These are phyloP conservation scores for Pachyramphus minor DNA, from an alignment of 2,113 vertebrate genomes.

Conservation along the genomic window DNA sequence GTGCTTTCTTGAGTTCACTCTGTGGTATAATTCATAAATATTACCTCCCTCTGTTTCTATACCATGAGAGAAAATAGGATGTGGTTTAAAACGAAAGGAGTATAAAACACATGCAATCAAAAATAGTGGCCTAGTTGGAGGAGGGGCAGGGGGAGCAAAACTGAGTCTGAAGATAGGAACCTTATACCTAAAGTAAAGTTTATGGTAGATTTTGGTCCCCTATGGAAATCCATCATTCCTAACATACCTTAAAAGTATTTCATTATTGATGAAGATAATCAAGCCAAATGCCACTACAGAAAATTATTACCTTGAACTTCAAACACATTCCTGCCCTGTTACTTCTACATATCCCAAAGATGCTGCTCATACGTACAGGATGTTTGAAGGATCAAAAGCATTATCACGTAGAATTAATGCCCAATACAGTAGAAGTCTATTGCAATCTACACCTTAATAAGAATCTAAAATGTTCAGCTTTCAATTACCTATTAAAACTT, in stretches of 20 bases:
- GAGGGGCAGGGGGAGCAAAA: neutral
- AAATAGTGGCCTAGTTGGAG: neutral
- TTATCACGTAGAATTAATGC: neutral
- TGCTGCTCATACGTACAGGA: neutral
- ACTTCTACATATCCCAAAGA: neutral
- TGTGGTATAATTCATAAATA: neutral
- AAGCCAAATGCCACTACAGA: neutral
- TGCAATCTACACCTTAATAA: neutral
- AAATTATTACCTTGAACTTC: neutral
- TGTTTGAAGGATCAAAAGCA: neutral
- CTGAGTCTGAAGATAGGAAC: neutral
- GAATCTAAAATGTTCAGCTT: neutral
- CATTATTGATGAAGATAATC: neutral
- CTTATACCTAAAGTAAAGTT: neutral
- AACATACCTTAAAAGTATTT: neutral
- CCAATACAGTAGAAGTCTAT: neutral
- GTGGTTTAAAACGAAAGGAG: neutral
- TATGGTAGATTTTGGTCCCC: neutral
- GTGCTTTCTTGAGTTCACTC: neutral
- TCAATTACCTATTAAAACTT: neutral
- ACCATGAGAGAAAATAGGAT: neutral
- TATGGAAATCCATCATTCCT: neutral
- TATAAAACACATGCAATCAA: neutral
- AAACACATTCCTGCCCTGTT: neutral
- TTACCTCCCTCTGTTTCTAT: neutral